phyloP scores from a whole-genome alignment of 2,888 invertebrate genomes.

The Ophion ellenae region DNA sequence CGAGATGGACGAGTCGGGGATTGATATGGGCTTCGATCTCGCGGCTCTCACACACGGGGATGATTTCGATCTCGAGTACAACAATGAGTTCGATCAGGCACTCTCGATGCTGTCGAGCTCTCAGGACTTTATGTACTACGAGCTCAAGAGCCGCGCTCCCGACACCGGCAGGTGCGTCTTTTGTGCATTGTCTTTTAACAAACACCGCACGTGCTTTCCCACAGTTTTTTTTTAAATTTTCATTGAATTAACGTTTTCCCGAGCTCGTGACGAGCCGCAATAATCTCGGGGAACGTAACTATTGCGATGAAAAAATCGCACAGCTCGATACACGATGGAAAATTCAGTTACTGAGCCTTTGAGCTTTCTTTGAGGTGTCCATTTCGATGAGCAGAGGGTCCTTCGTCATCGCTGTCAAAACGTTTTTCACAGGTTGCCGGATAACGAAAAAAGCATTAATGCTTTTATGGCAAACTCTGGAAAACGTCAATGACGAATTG shows the following conservation, averaged over 20 bases:
- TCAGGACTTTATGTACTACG: constrained; percentile 88
- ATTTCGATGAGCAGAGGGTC: neutral
- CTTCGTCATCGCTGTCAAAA: neutral
- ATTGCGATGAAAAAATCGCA: no score
- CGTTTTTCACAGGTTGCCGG: neutral
- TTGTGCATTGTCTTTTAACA: neutral
- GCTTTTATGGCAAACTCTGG: neutral
- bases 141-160: constrained; percentile 87
- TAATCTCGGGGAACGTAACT: neutral
- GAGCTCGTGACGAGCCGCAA: neutral
- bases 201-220: neutral
- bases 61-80: constrained; percentile 84
- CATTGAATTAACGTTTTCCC: neutral
- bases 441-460: neutral
- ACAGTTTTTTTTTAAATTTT: neutral
- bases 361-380: neutral
- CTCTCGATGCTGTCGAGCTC: constrained; percentile 85
- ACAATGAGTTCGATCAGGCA: constrained; percentile 86
- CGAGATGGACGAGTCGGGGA: constrained; percentile 87
- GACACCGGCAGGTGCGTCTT: constrained; percentile 86
- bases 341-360: neutral
- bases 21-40: constrained; percentile 88
- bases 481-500: neutral
- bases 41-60: constrained; percentile 85
- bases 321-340: no score